Evolutionary conservation across 2,113 vertebrate genomes (phyloP).

Genomic region (Epinephelus cyanopodus): DNA sequence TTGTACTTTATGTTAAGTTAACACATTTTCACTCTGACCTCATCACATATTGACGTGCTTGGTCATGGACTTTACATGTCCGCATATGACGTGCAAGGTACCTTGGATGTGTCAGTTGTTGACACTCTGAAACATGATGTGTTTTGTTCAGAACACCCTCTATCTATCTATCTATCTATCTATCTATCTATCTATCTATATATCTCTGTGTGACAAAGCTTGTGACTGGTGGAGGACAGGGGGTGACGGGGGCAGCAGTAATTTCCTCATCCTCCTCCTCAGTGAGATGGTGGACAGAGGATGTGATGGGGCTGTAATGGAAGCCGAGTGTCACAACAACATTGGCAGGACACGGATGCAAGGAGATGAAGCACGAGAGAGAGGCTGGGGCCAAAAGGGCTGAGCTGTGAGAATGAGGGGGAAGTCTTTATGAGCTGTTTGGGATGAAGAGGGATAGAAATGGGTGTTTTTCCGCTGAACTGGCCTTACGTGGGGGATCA

Average conservation of each 20-base stretch:
- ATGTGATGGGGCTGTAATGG: conserved; percentile 68
- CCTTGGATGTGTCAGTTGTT: too few species aligned
- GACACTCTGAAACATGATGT: too few species aligned
- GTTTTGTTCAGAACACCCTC: neutral
- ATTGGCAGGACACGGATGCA: conserved; percentile 13
- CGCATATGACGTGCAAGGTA: too few species aligned
- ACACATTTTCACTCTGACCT: too few species aligned
- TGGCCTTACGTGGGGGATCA: neutral
- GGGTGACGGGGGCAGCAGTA: conserved; percentile 51
- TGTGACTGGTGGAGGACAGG: conserved; percentile 16
- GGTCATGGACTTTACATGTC: too few species aligned
- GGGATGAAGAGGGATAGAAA: conserved; percentile 16
- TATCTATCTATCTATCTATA: neutral
- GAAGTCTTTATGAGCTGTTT: conserved; percentile 26
- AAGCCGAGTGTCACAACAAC: conserved; percentile 70
- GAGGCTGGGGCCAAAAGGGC: conserved; percentile 28
- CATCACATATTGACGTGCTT: too few species aligned
- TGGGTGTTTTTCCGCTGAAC: neutral
- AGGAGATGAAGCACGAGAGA: conserved; percentile 1
- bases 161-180: conserved; percentile 3
- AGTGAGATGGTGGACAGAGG: conserved; percentile 38
- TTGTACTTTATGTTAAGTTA: too few species aligned
- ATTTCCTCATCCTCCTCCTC: conserved; percentile 60
- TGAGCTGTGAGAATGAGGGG: neutral
- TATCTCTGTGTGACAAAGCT: conserved; percentile 1